Conservation (phyloP, 2,888 invertebrate genomes). For the Agrotis clavis region DNA sequence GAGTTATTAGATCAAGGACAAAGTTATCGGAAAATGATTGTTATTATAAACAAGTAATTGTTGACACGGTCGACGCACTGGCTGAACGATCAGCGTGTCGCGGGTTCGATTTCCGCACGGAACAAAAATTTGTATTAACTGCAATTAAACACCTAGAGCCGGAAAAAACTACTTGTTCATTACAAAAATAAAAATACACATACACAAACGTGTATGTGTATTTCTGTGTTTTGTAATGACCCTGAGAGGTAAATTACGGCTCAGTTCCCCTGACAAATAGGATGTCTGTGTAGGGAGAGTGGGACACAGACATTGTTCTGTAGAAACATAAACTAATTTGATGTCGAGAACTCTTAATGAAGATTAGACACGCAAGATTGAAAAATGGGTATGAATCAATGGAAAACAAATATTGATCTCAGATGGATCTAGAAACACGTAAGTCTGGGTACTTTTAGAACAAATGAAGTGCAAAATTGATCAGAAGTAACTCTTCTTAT, state of each 20-base stretch:
- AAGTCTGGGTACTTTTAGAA: neutral
- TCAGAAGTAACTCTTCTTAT: neutral
- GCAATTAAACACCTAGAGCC: too few species aligned
- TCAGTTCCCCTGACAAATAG: neutral
- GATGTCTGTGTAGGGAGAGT: neutral
- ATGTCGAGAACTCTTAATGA: too few species aligned
- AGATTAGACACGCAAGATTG: neutral
- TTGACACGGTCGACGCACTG: neutral
- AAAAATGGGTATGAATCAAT: neutral
- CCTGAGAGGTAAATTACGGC: neutral
- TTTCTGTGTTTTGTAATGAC: neutral
- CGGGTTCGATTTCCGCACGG: too few species aligned
- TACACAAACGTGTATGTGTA: too few species aligned
- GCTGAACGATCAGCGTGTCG: too few species aligned
- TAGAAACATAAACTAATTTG: too few species aligned
- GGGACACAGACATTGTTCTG: too few species aligned
- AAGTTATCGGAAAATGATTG: neutral
- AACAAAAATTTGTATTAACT: too few species aligned
- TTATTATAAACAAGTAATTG: neutral
- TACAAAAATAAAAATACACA: too few species aligned
- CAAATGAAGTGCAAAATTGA: neutral
- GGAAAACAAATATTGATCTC: neutral
- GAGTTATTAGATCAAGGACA: conserved; percentile 44
- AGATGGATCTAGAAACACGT: neutral
- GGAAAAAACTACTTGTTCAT: too few species aligned